Percentiles rank a stretch among this genome's conserved stretches.
Conservation (phyloP, 2,113 vertebrate species). For the Chloebia gouldiae region DNA sequence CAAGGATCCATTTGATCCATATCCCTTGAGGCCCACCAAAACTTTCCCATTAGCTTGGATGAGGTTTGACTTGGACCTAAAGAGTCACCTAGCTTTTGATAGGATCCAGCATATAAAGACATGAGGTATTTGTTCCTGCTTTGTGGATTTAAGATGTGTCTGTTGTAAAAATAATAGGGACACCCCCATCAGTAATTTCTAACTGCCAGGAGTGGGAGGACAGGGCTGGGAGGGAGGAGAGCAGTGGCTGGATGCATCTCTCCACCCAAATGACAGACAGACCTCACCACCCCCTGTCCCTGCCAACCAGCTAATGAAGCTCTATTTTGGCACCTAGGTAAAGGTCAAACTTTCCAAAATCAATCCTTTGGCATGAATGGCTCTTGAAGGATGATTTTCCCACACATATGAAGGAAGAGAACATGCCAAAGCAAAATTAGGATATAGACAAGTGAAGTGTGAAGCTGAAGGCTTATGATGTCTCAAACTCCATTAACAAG, state of each 20-base stretch:
- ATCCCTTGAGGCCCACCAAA: background rate
- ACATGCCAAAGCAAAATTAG: background rate
- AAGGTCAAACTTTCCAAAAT: background rate
- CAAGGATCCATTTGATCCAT: background rate
- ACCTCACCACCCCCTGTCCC: background rate
- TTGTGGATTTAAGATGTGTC: background rate
- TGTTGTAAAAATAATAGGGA: background rate
- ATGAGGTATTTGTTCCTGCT: background rate
- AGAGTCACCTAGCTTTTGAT: background rate
- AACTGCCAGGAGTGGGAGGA: background rate
- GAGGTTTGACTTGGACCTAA: background rate
- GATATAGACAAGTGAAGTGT: background rate
- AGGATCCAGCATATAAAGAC: background rate
- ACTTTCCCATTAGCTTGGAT: background rate
- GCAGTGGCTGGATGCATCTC: rapidly evolving
- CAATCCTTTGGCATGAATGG: rapidly evolving
- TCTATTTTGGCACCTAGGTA: background rate
- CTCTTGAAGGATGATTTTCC: background rate
- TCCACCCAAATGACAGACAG: background rate
- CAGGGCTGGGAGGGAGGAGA: background rate
- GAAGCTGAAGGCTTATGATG: background rate
- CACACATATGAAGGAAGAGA: background rate
- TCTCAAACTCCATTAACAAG: background rate
- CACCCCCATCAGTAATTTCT: background rate
- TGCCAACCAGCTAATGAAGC: background rate